These are phyloP conservation scores for Patella ulyssiponensis DNA, from an alignment of 2,888 invertebrate genomes.

Conservation along the genomic window DNA sequence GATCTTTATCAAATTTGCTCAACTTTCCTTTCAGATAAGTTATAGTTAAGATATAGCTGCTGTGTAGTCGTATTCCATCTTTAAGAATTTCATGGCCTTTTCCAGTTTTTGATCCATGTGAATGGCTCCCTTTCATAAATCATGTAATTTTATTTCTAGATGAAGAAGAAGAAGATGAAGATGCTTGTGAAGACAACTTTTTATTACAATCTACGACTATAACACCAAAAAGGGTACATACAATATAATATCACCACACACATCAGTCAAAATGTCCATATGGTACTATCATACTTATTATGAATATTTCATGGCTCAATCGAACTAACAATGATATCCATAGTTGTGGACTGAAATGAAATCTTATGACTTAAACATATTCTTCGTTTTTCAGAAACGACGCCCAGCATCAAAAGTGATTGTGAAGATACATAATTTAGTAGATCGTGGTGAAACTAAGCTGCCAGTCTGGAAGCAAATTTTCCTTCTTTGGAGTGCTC, in stretches of 20 bases:
- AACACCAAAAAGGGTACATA: conserved; percentile 25
- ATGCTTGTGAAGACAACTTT: conserved; percentile 29
- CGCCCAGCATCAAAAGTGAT: conserved; percentile 21
- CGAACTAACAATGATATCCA: too few species aligned
- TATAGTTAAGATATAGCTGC: too few species aligned
- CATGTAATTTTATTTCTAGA: conserved; percentile 9
- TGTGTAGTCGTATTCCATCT: too few species aligned
- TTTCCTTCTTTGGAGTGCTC: conserved; percentile 70
- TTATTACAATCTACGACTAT: conserved; percentile 30
- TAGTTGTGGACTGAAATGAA: too few species aligned
- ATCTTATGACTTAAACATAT: conserved; percentile 15
- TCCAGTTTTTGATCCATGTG: not conserved
- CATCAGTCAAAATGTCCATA: too few species aligned
- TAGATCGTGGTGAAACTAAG: conserved; percentile 19
- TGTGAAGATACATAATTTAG: conserved; percentile 23
- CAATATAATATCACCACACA: too few species aligned
- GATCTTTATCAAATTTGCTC: too few species aligned
- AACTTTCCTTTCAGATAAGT: too few species aligned
- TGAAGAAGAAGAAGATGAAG: conserved; percentile 34
- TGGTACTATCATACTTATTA: too few species aligned
- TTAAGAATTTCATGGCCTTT: not conserved
- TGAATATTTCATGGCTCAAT: too few species aligned
- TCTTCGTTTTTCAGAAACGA: conserved; percentile 11
- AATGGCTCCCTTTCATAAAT: not conserved
- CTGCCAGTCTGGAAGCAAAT: conserved; percentile 54